Base-by-base conservation (phyloP, 2,797 vertebrate genomes). In the Schizothorax lantsangensis region DNA sequence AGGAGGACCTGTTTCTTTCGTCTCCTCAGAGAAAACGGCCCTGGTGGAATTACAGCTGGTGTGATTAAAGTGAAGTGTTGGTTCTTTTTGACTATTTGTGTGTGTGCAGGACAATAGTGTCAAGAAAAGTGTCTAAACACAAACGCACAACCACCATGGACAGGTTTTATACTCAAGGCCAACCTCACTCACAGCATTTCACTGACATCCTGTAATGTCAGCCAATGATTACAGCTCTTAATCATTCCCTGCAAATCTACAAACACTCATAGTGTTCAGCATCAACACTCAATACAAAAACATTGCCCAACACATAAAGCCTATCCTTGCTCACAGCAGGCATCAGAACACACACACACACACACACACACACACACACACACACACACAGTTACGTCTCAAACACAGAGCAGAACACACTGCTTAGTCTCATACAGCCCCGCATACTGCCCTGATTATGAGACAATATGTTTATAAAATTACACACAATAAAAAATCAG, bases 401-500 rank as follows among this genome's bases (percentile, higher is more conserved):
- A 43, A 57, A 79, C 36, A 71, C 62, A 69, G 21, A 62, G 33
- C n/a, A 57, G 21, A 62, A 23, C n/a, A 84, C 40, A 66, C 11
- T 23, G 47, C 36, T 71, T 54, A 59, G 8, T 71, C n/a, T 45
- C 49, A 78, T 23, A 71, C 47, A 47, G 17, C n/a, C 49, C 14
- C 62, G 33, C n/a, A 79, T 11, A 71, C 36, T 52, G 38, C 54
- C 54, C 75, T 80, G 36, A 85, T 71, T 26, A 79, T 79, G 66
- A 85, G 62, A 43, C 77, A 72, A 59, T 85, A 23, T 85, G 64
- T 85, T 80, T 85, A 71, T 85, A 59, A 45, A 45, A 59, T 68
- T 54, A 78, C 59, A 78, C 62, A 40, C 62, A 38, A 84, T 59
- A 72, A 80, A 79, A 79, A 71, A 79, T 71, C 84, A 79, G 84